A percentile compares a stretch with the other conserved stretches of the same genome.
These are phyloP conservation scores for Podocnemis expansa DNA, from an alignment of 2,113 vertebrate genomes.

Conservation along the genomic window DNA sequence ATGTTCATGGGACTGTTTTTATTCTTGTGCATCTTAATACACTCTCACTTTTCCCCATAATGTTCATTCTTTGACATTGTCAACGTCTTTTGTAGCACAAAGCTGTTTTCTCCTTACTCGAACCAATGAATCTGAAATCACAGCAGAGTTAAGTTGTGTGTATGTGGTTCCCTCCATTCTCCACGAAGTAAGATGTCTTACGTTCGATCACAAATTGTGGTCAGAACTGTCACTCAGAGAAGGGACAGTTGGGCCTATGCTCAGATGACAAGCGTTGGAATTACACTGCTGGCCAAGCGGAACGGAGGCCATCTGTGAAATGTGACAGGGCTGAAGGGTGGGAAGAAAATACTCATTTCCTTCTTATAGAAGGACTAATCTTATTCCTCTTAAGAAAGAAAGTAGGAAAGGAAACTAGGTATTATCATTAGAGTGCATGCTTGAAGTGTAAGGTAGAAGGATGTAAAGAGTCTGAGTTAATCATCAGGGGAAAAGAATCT, in stretches of 20 bases:
- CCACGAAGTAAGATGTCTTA: background rate
- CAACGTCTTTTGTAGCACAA: background rate
- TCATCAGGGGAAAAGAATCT: background rate
- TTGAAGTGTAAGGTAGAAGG: background rate
- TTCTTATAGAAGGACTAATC: constrained; percentile 3
- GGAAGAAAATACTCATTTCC: background rate
- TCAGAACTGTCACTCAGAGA: background rate
- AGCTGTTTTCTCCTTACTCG: background rate
- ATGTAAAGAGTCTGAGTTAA: background rate
- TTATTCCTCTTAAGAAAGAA: background rate
- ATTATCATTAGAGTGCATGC: background rate
- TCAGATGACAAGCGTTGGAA: constrained; percentile 59
- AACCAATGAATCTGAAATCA: fast-evolving
- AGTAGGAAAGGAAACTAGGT: background rate
- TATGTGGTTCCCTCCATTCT: background rate
- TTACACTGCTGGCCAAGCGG: constrained; percentile 72
- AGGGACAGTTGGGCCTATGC: constrained; percentile 3
- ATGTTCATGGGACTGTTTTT: no score
- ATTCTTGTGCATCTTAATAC: background rate
- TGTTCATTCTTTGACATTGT: background rate
- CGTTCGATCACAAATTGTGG: background rate
- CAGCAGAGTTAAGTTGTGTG: background rate
- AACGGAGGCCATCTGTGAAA: constrained; percentile 79
- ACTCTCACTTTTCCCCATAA: no score
- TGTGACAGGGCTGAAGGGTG: constrained; percentile 39